Evolutionary conservation across 2,888 invertebrate species (phyloP).

Genomic region (Elgonia sp.): DNA sequence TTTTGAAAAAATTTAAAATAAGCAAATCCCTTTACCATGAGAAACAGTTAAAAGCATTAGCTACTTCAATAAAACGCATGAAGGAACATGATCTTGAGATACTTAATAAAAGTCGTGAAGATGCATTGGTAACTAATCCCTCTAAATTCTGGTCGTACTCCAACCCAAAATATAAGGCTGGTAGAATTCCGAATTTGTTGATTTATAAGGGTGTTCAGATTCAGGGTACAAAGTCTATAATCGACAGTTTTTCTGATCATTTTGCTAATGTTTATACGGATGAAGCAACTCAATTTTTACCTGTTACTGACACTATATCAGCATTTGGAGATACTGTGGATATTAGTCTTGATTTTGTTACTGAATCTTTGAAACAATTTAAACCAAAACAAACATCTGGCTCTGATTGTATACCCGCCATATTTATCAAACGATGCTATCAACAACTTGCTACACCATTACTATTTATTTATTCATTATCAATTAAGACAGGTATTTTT

Average conservation of each 20-base stretch:
- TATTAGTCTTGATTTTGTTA: not conserved
- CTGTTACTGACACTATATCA: not conserved
- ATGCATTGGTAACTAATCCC: not conserved
- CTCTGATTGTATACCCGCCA: not conserved
- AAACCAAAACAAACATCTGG: not conserved
- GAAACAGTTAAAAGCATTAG: not conserved
- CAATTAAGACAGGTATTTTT: not conserved
- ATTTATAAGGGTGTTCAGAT: not conserved
- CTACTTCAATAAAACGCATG: not conserved
- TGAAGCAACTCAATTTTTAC: not conserved
- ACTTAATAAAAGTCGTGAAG: not conserved
- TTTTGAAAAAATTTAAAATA: not conserved
- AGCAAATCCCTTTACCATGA: not conserved
- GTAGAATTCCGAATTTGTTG: not conserved
- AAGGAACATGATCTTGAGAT: not conserved
- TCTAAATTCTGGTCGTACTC: not conserved
- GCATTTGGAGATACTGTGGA: not conserved
- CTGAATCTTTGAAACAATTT: not conserved
- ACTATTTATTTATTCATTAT: not conserved
- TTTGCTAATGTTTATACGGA: constrained; percentile 1
- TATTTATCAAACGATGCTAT: not conserved
- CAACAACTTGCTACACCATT: not conserved
- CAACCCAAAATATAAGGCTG: not conserved
- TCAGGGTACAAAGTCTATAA: not conserved
- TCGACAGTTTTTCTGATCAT: not conserved